Evolutionary conservation across 2,797 vertebrate species (phyloP), one percentile per base, ranked within the genome.

Genomic region (Sebastes diploproa): DNA sequence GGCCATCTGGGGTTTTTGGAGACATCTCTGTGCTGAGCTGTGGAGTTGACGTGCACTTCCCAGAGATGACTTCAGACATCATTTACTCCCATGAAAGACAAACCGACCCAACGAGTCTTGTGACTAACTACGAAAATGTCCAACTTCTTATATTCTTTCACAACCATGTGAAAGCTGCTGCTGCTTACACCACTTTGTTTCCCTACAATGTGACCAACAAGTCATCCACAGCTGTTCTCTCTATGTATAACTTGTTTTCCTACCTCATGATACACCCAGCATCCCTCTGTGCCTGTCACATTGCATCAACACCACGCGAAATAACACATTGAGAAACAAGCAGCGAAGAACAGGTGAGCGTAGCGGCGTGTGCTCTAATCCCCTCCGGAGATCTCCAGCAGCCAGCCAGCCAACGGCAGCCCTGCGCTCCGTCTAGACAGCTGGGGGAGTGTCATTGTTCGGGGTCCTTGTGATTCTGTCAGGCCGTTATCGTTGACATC

Each of bases 401-500:
- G 87, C 80, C 81, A 83, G 80, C 78, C 81, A 68, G 80, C 46
- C 46, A 50, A 20, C 62, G 27, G 86, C 81, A 46, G 77, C 82
- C 80, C 77, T 71, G 78, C 75, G 50, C 82, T 86, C 78, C 25
- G 91, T 92, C 93, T 93, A 92, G 92, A 94, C 92, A 91, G 86
- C 91, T 88, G 79, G 64, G 74, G 58, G 77, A 82, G 85, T 83
- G 89, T 89, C 90, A 90, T 88, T 92, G 93, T 92, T 90, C 79
- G 54, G 56, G 77, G 72, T 78, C 62, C 58, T 81, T 69, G 65
- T 70, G 66, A 73, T 73, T 85, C 79, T 86, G 86, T 90, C 83
- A 84, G 77, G 59, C 76, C 80, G 85, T 84, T 90, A 92, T 93
- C 89, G 9, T 73, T 77, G 85, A 58, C 90, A 91, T 93, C 91